A percentile compares a stretch with the other conserved stretches of the same genome.
Conservation (phyloP, 2,888 invertebrate genomes). For the Morinoia aosen region DNA sequence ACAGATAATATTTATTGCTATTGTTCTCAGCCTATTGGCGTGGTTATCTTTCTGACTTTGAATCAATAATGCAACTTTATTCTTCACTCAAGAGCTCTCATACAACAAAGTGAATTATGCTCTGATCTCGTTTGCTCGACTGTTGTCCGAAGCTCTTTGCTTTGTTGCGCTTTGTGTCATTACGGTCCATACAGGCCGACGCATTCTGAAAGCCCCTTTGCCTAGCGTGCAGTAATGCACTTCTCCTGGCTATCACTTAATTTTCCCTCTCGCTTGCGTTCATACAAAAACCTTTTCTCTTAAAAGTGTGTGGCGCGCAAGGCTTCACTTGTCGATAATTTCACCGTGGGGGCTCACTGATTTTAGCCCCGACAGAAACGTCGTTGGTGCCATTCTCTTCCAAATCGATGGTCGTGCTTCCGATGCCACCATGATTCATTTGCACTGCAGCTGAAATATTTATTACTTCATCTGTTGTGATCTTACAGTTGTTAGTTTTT, state of each 20-base stretch:
- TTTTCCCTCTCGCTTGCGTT: background rate
- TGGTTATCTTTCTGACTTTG: background rate
- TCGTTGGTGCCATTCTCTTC: background rate
- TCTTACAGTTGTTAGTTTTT: no score
- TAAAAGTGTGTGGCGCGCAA: background rate
- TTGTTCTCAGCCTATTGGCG: background rate
- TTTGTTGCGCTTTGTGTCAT: background rate
- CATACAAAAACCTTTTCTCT: background rate
- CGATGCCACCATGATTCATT: background rate
- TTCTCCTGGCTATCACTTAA: background rate
- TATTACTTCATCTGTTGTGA: background rate
- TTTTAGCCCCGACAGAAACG: background rate
- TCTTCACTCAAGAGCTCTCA: background rate
- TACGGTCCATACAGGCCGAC: background rate
- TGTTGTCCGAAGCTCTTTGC: background rate
- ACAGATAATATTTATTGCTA: background rate
- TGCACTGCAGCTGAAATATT: background rate
- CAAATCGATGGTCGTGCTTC: background rate
- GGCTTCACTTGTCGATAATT: background rate
- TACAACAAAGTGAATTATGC: background rate
- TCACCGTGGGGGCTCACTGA: background rate
- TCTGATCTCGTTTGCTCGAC: background rate
- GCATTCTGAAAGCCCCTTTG: background rate
- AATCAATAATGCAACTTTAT: background rate
- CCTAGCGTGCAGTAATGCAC: background rate